A percentile compares a stretch with the other conserved stretches of the same genome.
Conservation (phyloP, 2,113 vertebrate species). For the Orycteropus afer region DNA sequence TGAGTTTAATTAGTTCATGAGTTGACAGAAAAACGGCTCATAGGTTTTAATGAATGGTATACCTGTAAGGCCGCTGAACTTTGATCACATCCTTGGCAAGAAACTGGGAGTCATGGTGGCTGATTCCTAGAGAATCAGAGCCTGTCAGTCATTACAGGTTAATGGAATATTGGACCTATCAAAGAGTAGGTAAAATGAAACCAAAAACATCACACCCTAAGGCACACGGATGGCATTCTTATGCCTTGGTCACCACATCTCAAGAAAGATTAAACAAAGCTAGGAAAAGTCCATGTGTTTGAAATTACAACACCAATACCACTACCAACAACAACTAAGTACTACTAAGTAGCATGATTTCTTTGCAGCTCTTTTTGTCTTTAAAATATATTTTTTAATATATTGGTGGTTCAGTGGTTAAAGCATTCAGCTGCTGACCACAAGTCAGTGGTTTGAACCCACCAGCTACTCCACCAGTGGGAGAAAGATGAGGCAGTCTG, state of each 20-base stretch:
- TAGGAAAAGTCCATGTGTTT: background rate
- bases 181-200: background rate
- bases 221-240: background rate
- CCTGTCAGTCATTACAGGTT: accelerated
- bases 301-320: background rate
- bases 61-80: background rate
- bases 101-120: background rate
- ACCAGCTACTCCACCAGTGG: too few relatives aligned
- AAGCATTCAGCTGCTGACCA: too few relatives aligned
- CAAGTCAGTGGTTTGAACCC: too few relatives aligned
- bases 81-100: background rate
- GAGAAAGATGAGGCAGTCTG: too few relatives aligned
- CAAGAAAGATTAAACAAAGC: background rate
- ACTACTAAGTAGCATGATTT: background rate
- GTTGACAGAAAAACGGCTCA: background rate
- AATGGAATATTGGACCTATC: background rate
- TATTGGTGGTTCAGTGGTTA: too few relatives aligned
- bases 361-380: too few relatives aligned
- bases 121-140: background rate
- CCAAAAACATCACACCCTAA: background rate
- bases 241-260: background rate
- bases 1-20: background rate
- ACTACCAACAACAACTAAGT: background rate
- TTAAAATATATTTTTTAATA: too few relatives aligned
- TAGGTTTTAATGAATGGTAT: background rate